Evolutionary conservation across 2,888 invertebrate genomes (phyloP).

Genomic region (Callosobruchus maculatus): DNA sequence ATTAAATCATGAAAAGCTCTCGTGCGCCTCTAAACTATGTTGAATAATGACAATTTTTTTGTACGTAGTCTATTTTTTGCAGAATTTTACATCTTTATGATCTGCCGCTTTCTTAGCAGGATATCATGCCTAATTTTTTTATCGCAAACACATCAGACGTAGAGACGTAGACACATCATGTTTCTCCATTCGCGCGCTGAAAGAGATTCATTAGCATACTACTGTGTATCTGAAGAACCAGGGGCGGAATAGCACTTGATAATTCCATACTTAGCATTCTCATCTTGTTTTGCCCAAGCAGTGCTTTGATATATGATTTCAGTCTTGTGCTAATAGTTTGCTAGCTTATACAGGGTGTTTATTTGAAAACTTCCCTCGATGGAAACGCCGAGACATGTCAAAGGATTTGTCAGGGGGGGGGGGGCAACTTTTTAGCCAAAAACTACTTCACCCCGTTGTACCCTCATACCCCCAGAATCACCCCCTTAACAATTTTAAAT

Average conservation of each 20-base stretch:
- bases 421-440: too few species aligned
- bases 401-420: too few species aligned
- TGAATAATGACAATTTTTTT: background rate
- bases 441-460: too few species aligned
- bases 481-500: too few species aligned
- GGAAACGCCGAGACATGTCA: too few species aligned
- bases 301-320: too few species aligned
- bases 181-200: background rate
- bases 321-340: too few species aligned
- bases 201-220: background rate
- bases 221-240: background rate
- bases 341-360: too few species aligned
- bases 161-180: background rate
- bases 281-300: too few species aligned
- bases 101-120: background rate
- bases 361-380: too few species aligned
- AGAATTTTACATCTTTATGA: background rate
- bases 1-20: background rate
- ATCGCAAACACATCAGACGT: background rate
- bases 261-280: too few species aligned
- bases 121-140: background rate
- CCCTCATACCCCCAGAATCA: too few species aligned
- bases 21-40: background rate
- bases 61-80: background rate
- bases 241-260: background rate